A percentile compares a stretch with the other conserved stretches of the same genome.
Evolutionary conservation across 2,113 vertebrate species (phyloP).

Genomic region (Epinephelus lanceolatus): DNA sequence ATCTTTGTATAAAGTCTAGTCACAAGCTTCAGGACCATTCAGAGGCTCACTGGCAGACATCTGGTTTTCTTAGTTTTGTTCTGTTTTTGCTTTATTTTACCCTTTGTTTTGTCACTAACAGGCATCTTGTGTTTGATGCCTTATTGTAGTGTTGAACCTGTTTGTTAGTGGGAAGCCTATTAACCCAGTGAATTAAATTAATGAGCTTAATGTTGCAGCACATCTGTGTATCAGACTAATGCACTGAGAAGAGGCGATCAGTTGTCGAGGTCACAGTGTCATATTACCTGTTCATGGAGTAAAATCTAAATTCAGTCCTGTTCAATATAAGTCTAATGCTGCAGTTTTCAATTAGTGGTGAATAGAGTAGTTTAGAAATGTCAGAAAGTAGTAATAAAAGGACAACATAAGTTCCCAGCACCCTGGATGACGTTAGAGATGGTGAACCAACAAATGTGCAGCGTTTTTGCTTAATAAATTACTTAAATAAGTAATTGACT

Average conservation of each 20-base stretch:
- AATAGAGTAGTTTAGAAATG: conserved; percentile 3
- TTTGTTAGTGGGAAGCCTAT: not conserved
- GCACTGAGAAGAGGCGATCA: not conserved
- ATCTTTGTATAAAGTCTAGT: not conserved
- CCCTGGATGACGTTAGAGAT: conserved; percentile 6
- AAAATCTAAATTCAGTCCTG: not conserved
- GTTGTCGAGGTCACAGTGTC: not conserved
- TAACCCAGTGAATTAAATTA: not conserved
- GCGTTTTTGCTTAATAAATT: too few species aligned
- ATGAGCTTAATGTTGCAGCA: not conserved
- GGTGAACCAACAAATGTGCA: not conserved
- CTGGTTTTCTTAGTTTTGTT: not conserved
- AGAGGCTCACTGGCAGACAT: not conserved
- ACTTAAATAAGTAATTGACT: too few species aligned
- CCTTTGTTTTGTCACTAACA: not conserved
- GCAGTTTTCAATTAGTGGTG: not conserved
- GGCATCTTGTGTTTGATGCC: not conserved
- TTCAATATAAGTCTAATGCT: too few species aligned
- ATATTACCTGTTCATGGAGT: not conserved
- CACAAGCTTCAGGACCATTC: not conserved
- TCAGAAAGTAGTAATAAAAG: not conserved
- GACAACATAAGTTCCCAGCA: not conserved
- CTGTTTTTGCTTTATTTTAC: not conserved
- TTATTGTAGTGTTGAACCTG: too few species aligned
- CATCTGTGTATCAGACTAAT: not conserved